Conservation (phyloP, 2,797 vertebrate genomes). For the Caiman crocodilus region DNA sequence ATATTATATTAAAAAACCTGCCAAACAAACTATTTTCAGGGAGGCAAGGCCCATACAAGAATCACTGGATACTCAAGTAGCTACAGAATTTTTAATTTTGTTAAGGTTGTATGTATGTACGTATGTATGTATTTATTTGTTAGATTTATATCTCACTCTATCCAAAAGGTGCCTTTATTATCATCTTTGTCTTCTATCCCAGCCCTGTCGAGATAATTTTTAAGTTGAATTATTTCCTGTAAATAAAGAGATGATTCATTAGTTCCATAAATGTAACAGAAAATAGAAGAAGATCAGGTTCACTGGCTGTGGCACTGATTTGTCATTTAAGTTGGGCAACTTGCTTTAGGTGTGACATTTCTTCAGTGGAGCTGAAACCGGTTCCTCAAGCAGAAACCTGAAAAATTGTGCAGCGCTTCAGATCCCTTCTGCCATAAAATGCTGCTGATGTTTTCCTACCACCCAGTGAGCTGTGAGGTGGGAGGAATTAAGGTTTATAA, state of each 20-base stretch:
- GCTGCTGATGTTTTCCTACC: background rate
- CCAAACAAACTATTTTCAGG: background rate
- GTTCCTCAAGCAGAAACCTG: background rate
- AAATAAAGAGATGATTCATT: too few species aligned
- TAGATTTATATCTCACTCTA: too few species aligned
- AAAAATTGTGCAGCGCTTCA: background rate
- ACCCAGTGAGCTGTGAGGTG: background rate
- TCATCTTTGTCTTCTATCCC: too few species aligned
- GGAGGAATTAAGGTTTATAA: background rate
- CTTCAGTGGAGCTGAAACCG: background rate
- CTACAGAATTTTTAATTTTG: background rate
- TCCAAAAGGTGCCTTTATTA: too few species aligned
- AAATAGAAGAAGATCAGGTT: too few species aligned
- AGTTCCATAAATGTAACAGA: too few species aligned
- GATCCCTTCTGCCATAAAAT: background rate
- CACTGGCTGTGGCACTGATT: background rate
- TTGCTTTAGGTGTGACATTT: background rate
- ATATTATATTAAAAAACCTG: background rate
- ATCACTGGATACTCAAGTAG: constrained; percentile 15
- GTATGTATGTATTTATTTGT: background rate
- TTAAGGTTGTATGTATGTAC: constrained; percentile 14
- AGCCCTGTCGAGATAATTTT: too few species aligned
- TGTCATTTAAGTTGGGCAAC: constrained; percentile 5
- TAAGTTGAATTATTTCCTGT: too few species aligned
- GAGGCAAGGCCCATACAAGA: constrained; percentile 43